Conservation (phyloP, 1,140 invertebrate genomes). For the Sinella curviseta region DNA sequence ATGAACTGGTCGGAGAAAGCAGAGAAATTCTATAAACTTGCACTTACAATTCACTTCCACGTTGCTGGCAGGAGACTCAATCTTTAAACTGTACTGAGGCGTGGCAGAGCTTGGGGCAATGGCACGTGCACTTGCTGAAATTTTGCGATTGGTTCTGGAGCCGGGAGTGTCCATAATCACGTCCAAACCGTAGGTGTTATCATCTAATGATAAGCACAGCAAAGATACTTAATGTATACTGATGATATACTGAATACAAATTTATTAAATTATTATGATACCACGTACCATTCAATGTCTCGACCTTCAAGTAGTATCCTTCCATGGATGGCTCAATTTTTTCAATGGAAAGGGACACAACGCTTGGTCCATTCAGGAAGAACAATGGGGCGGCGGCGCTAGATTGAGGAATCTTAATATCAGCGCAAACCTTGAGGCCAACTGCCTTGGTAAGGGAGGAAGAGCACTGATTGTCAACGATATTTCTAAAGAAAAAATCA, state of each 20-base stretch:
- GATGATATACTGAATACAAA: neutral
- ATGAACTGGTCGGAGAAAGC: neutral
- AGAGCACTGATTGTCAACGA: conserved; percentile 63
- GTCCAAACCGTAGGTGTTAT: conserved; percentile 58
- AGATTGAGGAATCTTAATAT: conserved; percentile 61
- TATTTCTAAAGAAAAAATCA: conserved; percentile 56
- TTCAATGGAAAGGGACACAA: conserved; percentile 62
- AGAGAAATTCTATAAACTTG: neutral
- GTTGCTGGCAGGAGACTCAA: conserved; percentile 64
- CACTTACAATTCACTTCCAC: conserved; percentile 57
- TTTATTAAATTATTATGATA: neutral
- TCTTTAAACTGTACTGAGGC: conserved; percentile 56
- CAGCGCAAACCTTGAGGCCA: conserved; percentile 70
- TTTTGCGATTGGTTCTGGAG: conserved; percentile 64
- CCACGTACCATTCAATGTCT: conserved; percentile 32
- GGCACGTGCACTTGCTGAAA: conserved; percentile 60
- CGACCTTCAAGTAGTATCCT: conserved; percentile 64
- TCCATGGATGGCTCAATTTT: conserved; percentile 64
- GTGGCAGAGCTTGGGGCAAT: conserved; percentile 55
- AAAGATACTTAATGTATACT: no score
- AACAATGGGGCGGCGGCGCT: conserved; percentile 59
- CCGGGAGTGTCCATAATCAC: conserved; percentile 70
- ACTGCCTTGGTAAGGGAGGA: conserved; percentile 59
- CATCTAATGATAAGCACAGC: neutral
- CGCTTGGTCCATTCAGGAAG: conserved; percentile 66